Evolutionary conservation across 2,797 vertebrate species (phyloP).

Genomic region (Thaleichthys pacificus): DNA sequence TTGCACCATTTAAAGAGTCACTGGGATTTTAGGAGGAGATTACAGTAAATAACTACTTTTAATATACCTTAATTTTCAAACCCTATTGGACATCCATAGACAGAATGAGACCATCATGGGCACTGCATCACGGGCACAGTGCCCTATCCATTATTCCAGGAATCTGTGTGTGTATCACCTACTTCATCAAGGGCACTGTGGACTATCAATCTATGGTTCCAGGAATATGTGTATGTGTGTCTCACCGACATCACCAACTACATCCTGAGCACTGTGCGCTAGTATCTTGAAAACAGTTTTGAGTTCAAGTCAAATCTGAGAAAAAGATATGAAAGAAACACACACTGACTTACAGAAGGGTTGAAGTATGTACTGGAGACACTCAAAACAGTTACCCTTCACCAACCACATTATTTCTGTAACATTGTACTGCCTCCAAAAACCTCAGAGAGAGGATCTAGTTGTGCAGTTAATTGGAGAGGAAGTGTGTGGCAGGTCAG

Average conservation of each 20-base stretch:
- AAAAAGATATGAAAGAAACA: neutral
- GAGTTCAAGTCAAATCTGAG: neutral
- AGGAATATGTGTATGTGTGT: no score
- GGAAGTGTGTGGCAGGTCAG: conserved; percentile 41
- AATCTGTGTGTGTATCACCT: neutral
- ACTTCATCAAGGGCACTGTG: no score
- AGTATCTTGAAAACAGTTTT: neutral
- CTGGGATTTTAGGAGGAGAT: conserved; percentile 17
- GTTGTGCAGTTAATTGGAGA: conserved; percentile 54
- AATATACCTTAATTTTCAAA: neutral
- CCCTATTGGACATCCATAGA: neutral
- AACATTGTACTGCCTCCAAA: conserved; percentile 35
- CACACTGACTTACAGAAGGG: neutral
- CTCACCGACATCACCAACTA: no score
- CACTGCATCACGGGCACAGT: no score
- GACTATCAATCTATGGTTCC: no score
- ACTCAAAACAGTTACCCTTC: conserved; percentile 27
- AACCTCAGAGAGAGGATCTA: conserved; percentile 30
- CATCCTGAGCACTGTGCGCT: no score
- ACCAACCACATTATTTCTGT: conserved; percentile 27
- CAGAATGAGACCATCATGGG: no score
- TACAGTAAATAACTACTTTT: no score
- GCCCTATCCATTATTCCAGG: neutral
- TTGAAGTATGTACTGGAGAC: conserved; percentile 4
- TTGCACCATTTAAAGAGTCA: conserved; percentile 41